phyloP scores from a whole-genome alignment of 2,113 vertebrate species.

The Chloebia gouldiae region DNA sequence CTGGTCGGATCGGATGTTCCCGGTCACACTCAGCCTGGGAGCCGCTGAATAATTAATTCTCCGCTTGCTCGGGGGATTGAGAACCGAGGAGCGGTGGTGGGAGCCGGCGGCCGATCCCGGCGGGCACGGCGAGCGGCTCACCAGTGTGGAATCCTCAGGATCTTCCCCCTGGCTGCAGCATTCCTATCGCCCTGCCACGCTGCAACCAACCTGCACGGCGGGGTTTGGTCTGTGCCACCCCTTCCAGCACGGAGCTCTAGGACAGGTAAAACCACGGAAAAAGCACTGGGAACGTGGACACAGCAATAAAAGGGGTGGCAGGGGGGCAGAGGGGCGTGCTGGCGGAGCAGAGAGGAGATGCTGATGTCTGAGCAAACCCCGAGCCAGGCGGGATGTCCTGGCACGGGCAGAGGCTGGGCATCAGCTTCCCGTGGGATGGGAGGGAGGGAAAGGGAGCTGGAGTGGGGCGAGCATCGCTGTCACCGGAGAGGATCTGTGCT shows the following conservation, averaged over 20 bases:
- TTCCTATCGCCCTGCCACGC: neutral
- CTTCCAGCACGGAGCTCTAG: neutral
- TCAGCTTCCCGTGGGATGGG: rapidly evolving
- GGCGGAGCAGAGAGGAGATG: neutral
- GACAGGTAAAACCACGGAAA: rapidly evolving
- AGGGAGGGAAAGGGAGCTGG: neutral
- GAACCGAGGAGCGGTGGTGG: rapidly evolving
- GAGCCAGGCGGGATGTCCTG: neutral
- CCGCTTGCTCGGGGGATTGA: neutral
- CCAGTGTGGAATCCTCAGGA: neutral
- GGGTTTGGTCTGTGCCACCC: rapidly evolving
- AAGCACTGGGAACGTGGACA: rapidly evolving
- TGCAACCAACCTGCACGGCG: rapidly evolving
- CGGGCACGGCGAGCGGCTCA: rapidly evolving
- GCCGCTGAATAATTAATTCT: neutral
- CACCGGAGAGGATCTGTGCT: neutral
- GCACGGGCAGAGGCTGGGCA: neutral
- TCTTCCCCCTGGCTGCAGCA: neutral
- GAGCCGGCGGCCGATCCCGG: rapidly evolving
- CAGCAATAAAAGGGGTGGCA: neutral
- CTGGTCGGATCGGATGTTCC: neutral
- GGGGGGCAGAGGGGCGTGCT: rapidly evolving
- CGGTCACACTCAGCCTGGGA: rapidly evolving
- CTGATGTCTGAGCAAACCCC: neutral
- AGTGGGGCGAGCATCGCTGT: rapidly evolving